Base-by-base conservation (phyloP, 2,888 invertebrate genomes). In the Mythimna vitellina region DNA sequence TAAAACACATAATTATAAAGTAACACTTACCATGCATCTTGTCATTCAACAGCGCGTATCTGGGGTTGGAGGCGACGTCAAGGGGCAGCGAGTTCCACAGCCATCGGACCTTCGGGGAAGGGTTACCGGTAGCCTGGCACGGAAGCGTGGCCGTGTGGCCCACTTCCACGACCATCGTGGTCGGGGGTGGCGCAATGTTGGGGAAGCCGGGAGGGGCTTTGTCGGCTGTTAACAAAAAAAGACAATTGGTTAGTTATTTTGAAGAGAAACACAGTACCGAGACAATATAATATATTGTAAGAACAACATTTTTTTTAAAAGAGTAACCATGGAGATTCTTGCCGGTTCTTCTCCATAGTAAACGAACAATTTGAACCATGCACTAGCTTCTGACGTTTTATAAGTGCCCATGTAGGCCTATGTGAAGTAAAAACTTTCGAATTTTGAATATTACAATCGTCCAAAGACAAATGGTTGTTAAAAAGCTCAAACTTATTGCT, bases 121-220 rank as follows among this genome's bases (percentile, higher is more conserved):
- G 99, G 89, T 97, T 98, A 68, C 99, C 99, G 58, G 97, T 97
- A 53, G 99, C 99, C 79, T 98, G 97, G 95, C 99, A 99, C 58
- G 98, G 97, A 88, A 99, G 97, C 35, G 98, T 97, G 20, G 99
- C 98, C 60, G 98, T 98, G 94, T 99, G 98, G 25, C 99, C 99
- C 83, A 99, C 99, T 96, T 99, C 99, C 66, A 99, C 99, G 68
- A 99, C 99, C 96, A 99, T 98, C 73, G 99, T 98, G 78, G 97
- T 97, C 0, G 99, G 99, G 57, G 98, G 98, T 0, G 98, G 98
- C 53, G 98, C 97, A 83, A 96, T 95, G 91, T 97, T 97, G 62
- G 99, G 99, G 95, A 99, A 99, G 49, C 99, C 99, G 62, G 97
- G 96, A 1, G 99, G 99, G 80, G 99, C 97, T 94, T 98, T 98